A percentile compares a stretch with the other conserved stretches of the same genome.
Evolutionary conservation across 2,888 invertebrate genomes (phyloP).

Genomic region (Callimorpha dominula): DNA sequence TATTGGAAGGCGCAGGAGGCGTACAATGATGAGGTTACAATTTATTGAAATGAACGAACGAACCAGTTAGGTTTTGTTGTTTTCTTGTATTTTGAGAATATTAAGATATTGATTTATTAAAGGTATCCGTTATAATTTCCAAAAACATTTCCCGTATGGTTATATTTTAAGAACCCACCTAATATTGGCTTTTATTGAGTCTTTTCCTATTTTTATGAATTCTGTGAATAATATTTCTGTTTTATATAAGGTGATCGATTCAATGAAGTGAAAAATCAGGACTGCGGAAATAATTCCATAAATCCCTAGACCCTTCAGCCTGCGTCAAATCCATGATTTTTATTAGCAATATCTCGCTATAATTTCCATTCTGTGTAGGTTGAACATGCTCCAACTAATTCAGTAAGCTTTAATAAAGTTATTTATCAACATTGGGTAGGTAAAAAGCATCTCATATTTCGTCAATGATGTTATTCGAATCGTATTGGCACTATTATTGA

Average conservation of each 20-base stretch:
- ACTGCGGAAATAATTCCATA: not conserved
- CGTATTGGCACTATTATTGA: too few species aligned
- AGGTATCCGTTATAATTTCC: too few species aligned
- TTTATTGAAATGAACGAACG: too few species aligned
- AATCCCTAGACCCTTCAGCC: not conserved
- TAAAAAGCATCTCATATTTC: too few species aligned
- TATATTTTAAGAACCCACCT: too few species aligned
- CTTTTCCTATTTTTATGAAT: not conserved
- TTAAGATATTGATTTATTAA: too few species aligned
- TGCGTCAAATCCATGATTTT: not conserved
- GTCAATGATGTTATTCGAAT: too few species aligned
- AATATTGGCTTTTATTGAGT: not conserved
- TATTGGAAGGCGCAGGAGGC: too few species aligned
- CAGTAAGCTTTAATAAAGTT: not conserved
- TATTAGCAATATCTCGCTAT: not conserved
- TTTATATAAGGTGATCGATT: not conserved
- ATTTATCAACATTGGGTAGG: not conserved
- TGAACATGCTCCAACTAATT: not conserved
- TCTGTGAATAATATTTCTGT: not conserved
- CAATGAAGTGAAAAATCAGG: not conserved
- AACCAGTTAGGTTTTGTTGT: too few species aligned
- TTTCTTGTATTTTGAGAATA: too few species aligned
- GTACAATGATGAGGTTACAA: too few species aligned
- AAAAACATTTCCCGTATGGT: too few species aligned
- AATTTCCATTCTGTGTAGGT: not conserved